Evolutionary conservation across 2,888 invertebrate species (phyloP).

Genomic region (Nephrotoma guestfalica): DNA sequence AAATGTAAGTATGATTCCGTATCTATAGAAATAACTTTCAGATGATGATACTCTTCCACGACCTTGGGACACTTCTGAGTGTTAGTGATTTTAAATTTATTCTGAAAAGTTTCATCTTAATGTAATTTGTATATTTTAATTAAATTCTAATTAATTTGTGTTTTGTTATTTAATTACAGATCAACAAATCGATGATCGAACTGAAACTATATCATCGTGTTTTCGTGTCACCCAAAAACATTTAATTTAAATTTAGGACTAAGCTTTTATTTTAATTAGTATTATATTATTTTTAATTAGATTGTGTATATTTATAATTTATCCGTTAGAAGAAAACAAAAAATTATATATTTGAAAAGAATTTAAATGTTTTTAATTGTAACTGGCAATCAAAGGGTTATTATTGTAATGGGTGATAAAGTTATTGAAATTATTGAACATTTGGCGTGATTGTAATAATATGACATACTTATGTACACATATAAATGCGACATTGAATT

Average conservation of each 20-base stretch:
- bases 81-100: conserved; percentile 19
- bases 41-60: conserved; percentile 16
- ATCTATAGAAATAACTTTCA: neutral
- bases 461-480: neutral
- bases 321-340: neutral
- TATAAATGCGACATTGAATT: neutral
- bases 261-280: neutral
- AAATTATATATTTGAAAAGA: neutral
- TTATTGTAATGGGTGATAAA: neutral
- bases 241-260: neutral
- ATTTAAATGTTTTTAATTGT: neutral
- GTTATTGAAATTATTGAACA: neutral
- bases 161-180: neutral
- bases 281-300: neutral
- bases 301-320: neutral
- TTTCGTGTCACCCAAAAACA: neutral
- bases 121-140: neutral
- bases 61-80: conserved; percentile 33
- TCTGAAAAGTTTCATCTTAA: neutral
- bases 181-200: neutral
- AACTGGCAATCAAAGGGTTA: neutral
- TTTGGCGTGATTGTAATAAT: neutral
- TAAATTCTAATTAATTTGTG: neutral
- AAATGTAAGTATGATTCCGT: neutral
- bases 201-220: neutral